Conservation (phyloP, 2,797 vertebrate species). For the Leptodactylus fallax region DNA sequence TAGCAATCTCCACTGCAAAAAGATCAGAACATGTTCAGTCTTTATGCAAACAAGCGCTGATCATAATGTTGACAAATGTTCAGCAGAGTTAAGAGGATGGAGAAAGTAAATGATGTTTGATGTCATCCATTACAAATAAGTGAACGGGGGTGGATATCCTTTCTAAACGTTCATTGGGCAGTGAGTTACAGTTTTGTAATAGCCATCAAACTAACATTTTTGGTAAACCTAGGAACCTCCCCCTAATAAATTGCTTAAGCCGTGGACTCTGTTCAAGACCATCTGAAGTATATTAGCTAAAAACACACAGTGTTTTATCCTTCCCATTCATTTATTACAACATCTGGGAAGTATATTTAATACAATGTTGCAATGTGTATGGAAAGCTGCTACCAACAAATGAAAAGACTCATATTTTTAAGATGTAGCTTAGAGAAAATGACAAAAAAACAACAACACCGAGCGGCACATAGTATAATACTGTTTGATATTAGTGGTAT, state of each 20-base stretch:
- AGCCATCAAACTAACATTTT: not conserved
- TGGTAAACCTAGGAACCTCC: not conserved
- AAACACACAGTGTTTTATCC: not conserved
- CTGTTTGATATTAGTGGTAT: too few species aligned
- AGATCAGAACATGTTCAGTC: not conserved
- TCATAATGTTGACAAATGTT: slow-evolving; percentile 3
- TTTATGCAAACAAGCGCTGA: not conserved
- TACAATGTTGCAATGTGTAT: slow-evolving; percentile 23
- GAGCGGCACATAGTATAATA: too few species aligned
- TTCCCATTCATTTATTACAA: not conserved
- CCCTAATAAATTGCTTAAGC: slow-evolving; percentile 30
- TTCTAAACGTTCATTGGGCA: slow-evolving; percentile 21
- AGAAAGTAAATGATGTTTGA: slow-evolving; percentile 16
- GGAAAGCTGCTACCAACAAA: slow-evolving; percentile 22
- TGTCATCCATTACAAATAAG: slow-evolving; percentile 11
- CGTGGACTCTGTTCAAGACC: slow-evolving; percentile 9
- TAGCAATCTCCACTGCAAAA: not conserved
- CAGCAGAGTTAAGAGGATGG: not conserved
- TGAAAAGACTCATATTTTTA: not conserved
- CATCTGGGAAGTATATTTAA: not conserved
- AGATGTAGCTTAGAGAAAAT: too few species aligned
- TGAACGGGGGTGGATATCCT: slow-evolving; percentile 19
- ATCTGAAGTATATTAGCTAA: slow-evolving; percentile 42
- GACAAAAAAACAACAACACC: too few species aligned
- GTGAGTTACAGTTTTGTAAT: not conserved